Percentiles rank a stretch among this genome's conserved stretches.
Evolutionary conservation across 1,140 invertebrate genomes (phyloP).

Genomic region (Apis dorsata): DNA sequence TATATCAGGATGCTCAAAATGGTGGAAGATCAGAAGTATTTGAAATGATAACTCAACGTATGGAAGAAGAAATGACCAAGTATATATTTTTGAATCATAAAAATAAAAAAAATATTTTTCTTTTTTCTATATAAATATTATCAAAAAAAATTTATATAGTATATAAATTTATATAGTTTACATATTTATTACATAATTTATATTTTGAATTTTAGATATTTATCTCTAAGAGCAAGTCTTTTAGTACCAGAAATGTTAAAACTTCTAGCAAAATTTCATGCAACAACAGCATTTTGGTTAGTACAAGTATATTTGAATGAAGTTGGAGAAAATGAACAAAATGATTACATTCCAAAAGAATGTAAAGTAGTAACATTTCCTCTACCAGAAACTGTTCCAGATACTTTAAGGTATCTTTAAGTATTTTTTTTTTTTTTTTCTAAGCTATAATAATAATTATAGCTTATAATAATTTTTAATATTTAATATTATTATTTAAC

Average conservation of each 20-base stretch:
- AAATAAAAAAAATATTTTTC: conserved; percentile 48
- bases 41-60: conserved; percentile 82
- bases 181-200: conserved; percentile 58
- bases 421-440: background rate
- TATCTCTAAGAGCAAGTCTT: conserved; percentile 86
- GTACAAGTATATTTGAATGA: conserved; percentile 86
- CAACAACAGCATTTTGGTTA: conserved; percentile 91
- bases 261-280: conserved; percentile 87
- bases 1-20: conserved; percentile 83
- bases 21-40: conserved; percentile 80
- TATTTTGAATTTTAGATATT: conserved; percentile 79
- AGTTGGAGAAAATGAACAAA: conserved; percentile 60
- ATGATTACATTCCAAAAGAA: conserved; percentile 81
- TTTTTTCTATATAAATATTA: background rate
- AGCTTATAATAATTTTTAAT: too few relatives aligned
- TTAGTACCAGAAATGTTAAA: conserved; percentile 86
- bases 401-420: conserved; percentile 82
- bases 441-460: conserved; percentile 6
- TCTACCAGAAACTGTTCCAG: conserved; percentile 82
- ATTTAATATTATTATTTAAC: background rate
- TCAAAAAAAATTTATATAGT: background rate
- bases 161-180: background rate
- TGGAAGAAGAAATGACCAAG: conserved; percentile 84
- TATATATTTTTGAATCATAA: conserved; percentile 58
- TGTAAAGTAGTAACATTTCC: conserved; percentile 84